These are phyloP conservation scores for Chaetodon auriga DNA, from an alignment of 2,113 vertebrate species.

Conservation along the genomic window DNA sequence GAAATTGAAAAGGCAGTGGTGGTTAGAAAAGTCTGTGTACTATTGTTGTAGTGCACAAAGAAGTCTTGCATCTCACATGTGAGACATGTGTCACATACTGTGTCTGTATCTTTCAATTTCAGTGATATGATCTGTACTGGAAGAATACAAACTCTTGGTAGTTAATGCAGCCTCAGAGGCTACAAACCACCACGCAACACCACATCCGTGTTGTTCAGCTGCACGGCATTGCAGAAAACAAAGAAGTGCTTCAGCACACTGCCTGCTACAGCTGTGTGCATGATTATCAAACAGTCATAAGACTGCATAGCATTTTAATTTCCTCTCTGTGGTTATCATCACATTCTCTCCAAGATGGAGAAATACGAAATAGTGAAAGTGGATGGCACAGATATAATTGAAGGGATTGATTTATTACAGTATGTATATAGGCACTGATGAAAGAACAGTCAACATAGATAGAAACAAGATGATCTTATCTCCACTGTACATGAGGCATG, in stretches of 20 bases:
- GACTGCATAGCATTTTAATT: slow-evolving; percentile 72
- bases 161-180: slow-evolving; percentile 68
- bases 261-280: slow-evolving; percentile 60
- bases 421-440: slow-evolving; percentile 28
- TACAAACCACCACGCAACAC: slow-evolving; percentile 77
- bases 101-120: slow-evolving; percentile 54
- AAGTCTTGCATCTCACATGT: slow-evolving; percentile 35
- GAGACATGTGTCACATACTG: slow-evolving; percentile 47
- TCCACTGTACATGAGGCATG: not conserved
- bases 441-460: slow-evolving; percentile 36
- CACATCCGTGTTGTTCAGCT: slow-evolving; percentile 82
- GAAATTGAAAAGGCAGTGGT: slow-evolving; percentile 60
- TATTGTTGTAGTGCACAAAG: slow-evolving; percentile 35
- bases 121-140: slow-evolving; percentile 54
- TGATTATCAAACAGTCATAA: slow-evolving; percentile 76
- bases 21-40: slow-evolving; percentile 23
- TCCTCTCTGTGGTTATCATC: slow-evolving; percentile 72
- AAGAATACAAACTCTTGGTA: slow-evolving; percentile 64
- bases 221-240: slow-evolving; percentile 78
- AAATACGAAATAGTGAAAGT: slow-evolving; percentile 48
- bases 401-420: slow-evolving; percentile 43
- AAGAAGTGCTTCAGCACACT: slow-evolving; percentile 59
- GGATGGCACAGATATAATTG: slow-evolving; percentile 43
- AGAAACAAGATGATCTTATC: slow-evolving; percentile 18
- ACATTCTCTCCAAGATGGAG: slow-evolving; percentile 50